A percentile compares a stretch with the other conserved stretches of the same genome.
These are phyloP conservation scores for Neodontobutis hainanensis DNA, from an alignment of 2,113 vertebrate species.

Conservation along the genomic window DNA sequence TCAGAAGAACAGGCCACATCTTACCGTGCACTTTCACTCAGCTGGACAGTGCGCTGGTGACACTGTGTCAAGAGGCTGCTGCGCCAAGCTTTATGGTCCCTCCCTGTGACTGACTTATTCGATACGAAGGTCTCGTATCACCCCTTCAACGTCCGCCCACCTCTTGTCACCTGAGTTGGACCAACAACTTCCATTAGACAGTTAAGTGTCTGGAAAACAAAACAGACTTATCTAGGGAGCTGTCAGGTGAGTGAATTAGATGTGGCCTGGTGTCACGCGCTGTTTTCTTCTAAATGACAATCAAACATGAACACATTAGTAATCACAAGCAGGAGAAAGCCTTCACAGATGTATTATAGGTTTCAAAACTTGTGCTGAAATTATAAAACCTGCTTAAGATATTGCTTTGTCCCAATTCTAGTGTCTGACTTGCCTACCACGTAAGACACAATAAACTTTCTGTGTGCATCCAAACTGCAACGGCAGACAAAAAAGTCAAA, in stretches of 20 bases:
- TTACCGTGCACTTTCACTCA: conserved; percentile 70
- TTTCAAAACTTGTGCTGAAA: neutral
- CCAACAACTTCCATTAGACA: conserved; percentile 67
- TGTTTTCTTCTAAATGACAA: conserved; percentile 45
- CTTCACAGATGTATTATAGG: neutral
- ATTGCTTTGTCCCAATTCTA: conserved; percentile 8
- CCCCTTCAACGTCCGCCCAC: conserved; percentile 54
- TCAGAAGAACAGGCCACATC: conserved; percentile 74
- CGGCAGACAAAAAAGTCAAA: conserved; percentile 79
- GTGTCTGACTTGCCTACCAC: conserved; percentile 33
- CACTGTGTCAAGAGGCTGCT: conserved; percentile 70
- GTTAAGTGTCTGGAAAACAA: conserved; percentile 70
- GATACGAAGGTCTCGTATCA: conserved; percentile 64
- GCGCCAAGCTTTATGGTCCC: conserved; percentile 58
- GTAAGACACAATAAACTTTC: conserved; percentile 58
- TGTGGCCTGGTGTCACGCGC: conserved; percentile 70
- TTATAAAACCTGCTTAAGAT: too few relatives aligned
- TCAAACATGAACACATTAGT: conserved; percentile 47
- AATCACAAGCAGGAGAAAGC: conserved; percentile 24
- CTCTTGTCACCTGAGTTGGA: conserved; percentile 74
- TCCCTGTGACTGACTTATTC: conserved; percentile 64
- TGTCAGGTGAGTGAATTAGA: conserved; percentile 77
- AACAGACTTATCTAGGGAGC: conserved; percentile 73
- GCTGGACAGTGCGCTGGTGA: conserved; percentile 71
- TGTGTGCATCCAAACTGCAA: conserved; percentile 58